Evolutionary conservation across 2,888 invertebrate species (phyloP), one percentile per base, ranked within the genome.

Genomic region (Ecdyonurus torrentis): DNA sequence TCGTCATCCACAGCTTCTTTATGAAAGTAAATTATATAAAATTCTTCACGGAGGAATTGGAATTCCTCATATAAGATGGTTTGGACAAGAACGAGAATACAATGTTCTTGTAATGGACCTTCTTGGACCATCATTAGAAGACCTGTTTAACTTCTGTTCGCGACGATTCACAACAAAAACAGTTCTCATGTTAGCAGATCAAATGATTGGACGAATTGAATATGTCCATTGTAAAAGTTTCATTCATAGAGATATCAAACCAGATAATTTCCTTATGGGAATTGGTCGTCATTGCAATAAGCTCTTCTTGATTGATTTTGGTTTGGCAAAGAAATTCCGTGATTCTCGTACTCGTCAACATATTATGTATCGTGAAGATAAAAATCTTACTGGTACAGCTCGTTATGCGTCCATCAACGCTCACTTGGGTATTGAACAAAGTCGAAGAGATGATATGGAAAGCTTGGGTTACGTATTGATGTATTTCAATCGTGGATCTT

Each of bases 41-140:
- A 89, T 99, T 78, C 85, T 99, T 76, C 91, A 94, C 77, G 98
- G 98, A 73, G 96, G 96, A 74, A 84, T 91, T 72, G 93, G 93
- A 70, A 96, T 98, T 79, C 97, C 97, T 72, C 92, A 93, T 74
- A 91, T 96, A 80, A 91, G 77, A 69, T 80, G 93, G 86, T 96
- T 88, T 80, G 96, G 96, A 70, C 89, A 88, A 78, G 98, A 97
- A 78, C 86, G 89, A 71, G 96, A 97, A 70, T 96, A 95, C 82
- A 98, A 98, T 78, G 93, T 98, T 68, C 84, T 99, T 71, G 98
- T 99, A 68, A 98, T 99, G 98, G 99, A 99, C 78, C 83, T 99
- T 62, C 81, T 99, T 68, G 99, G 98, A 59, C 98, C 98, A 1
- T 96, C 95, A 62, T 82, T 99, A 63, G 98, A 99, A 79, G 98